A percentile compares a stretch with the other conserved stretches of the same genome.
These are phyloP conservation scores for Rattus norvegicus DNA, from an alignment of 2,113 vertebrate species.

Conservation along the genomic window DNA sequence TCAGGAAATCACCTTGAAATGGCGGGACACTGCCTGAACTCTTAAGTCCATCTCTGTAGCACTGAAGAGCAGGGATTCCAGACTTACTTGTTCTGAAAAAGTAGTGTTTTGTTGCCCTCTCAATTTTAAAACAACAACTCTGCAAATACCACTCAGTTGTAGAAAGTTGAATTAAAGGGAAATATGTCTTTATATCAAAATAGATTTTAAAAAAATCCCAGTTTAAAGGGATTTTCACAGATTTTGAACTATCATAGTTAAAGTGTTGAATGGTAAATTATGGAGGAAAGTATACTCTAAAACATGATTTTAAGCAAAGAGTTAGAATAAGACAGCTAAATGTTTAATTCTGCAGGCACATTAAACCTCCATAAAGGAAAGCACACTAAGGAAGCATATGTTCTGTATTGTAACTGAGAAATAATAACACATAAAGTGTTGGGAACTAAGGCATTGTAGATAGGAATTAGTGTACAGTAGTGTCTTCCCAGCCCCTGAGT, in stretches of 20 bases:
- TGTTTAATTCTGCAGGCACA: slow-evolving; percentile 30
- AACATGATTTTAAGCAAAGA: slow-evolving; percentile 49
- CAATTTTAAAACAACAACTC: slow-evolving; percentile 22
- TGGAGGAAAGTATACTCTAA: neutral
- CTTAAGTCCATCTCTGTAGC: slow-evolving; percentile 12
- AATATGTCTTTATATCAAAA: slow-evolving; percentile 55
- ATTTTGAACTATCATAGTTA: slow-evolving; percentile 59
- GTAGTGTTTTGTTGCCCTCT: slow-evolving; percentile 44
- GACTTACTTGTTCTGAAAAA: slow-evolving; percentile 40
- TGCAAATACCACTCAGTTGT: slow-evolving; percentile 34
- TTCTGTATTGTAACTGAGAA: slow-evolving; percentile 37
- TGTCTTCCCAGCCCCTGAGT: slow-evolving; percentile 55
- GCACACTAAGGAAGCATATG: slow-evolving; percentile 43
- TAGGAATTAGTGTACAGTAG: slow-evolving; percentile 56
- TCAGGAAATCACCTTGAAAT: neutral
- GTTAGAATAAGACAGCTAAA: slow-evolving; percentile 44
- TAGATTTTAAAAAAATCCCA: slow-evolving; percentile 48
- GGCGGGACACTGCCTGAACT: neutral
- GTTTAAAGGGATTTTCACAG: slow-evolving; percentile 58
- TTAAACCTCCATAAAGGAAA: slow-evolving; percentile 58
- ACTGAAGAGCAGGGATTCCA: slow-evolving; percentile 13
- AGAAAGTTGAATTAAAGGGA: slow-evolving; percentile 61
- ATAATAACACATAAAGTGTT: slow-evolving; percentile 41
- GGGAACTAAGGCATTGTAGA: slow-evolving; percentile 56
- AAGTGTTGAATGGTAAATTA: slow-evolving; percentile 56